Percentiles rank a stretch among this genome's conserved stretches.
phyloP scores from a whole-genome alignment of 23 tunicate species.

The Styela plicata region DNA sequence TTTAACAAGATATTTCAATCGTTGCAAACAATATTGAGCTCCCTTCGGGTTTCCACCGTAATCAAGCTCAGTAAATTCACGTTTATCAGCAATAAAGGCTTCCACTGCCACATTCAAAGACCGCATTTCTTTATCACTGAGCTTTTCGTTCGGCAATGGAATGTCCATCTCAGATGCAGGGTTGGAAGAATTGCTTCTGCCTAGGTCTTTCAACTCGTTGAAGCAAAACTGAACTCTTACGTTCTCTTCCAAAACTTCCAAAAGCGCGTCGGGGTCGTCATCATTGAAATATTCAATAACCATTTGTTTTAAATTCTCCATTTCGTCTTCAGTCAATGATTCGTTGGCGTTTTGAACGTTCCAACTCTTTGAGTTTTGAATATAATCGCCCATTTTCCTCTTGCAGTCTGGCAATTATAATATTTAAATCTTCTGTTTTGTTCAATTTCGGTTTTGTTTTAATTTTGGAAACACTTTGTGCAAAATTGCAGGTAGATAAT shows the following conservation, averaged over 20 bases:
- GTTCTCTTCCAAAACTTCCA: not conserved
- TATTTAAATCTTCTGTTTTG: constrained; percentile 49
- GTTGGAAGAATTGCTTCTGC: not conserved
- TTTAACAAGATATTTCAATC: constrained; percentile 11
- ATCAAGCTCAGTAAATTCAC: not conserved
- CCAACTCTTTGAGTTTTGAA: not conserved
- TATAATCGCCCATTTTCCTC: constrained; percentile 27
- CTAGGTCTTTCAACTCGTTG: constrained; percentile 10
- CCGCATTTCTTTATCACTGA: constrained; percentile 22
- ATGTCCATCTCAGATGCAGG: not conserved
- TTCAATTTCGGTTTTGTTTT: constrained; percentile 60
- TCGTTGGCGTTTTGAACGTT: not conserved
- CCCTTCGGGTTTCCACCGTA: not conserved
- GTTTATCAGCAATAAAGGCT: not conserved
- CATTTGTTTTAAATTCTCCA: not conserved
- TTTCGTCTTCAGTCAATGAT: not conserved
- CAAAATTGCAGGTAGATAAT: constrained; percentile 86
- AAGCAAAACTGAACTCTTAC: constrained; percentile 17
- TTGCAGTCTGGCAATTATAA: constrained; percentile 47
- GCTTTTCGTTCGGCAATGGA: not conserved
- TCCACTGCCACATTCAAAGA: not conserved
- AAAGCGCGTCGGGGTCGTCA: not conserved
- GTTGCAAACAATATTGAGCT: constrained; percentile 14
- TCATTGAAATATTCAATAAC: constrained; percentile 13
- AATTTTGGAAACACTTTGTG: constrained; percentile 78